Evolutionary conservation across 2,797 vertebrate species (phyloP), one percentile per base, ranked within the genome.

Genomic region (Anguilla anguilla): DNA sequence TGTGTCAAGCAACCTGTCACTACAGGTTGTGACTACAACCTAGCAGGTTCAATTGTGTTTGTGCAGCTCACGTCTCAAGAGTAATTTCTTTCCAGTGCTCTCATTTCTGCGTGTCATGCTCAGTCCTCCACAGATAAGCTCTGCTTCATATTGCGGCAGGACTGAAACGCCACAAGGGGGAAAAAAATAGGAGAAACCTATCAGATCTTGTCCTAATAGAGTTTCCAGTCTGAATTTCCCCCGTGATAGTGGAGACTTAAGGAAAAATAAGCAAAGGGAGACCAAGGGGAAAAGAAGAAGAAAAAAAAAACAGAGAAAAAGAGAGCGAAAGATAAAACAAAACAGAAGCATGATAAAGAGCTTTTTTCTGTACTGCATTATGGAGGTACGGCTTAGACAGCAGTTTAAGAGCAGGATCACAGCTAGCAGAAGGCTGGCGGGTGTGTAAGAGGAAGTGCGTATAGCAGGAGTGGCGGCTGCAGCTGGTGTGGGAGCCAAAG

Each of bases 391-490:
- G 93, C 93, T 95, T 94, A 95, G 92, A 93, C 93, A 93, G 88
- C 92, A 85, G 87, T 93, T 85, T 93, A 94, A 94, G 92, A 94
- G 94, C 92, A 90, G 92, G 94, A 94, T 94, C 93, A 93, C 90
- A 89, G 90, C 87, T 91, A 88, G 90, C 89, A 86, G 49, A 89
- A 86, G 69, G 69, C 84, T 85, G 61, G 84, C 83, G 64, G 35
- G 86, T 86, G 67, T 85, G 85, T 53, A 90, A 89, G 87, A 89
- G 90, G 9, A 55, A 55, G 51, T 53, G 51, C 11, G 5, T 53
- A 13, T 13, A 53, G 51, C 51, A 53, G 51, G 51, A 53, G 51
- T 13, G 11, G 51, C 11, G 51, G 51, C 51, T 53, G 51, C 11
- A 53, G 51, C 51, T 53, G 51, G 51, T 55, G 49, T 3, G n/a